These are phyloP conservation scores for Nothobranchius furzeri DNA, from an alignment of 2,113 vertebrate species.

Conservation along the genomic window DNA sequence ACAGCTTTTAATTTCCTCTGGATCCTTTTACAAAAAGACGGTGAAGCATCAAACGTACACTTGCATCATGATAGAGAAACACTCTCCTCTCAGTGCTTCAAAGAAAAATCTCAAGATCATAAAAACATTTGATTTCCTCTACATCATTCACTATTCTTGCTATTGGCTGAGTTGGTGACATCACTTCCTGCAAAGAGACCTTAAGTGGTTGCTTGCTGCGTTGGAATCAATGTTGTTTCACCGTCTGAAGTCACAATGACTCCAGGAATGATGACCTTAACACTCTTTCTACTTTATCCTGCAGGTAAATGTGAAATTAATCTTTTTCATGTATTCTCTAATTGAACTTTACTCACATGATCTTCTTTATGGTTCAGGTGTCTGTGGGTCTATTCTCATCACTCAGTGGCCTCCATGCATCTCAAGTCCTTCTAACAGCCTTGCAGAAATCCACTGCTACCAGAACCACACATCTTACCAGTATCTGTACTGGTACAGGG, in stretches of 20 bases:
- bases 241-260: conserved; percentile 13
- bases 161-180: conserved; percentile 3
- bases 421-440: too few relatives aligned
- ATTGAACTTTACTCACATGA: too few relatives aligned
- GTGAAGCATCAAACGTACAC: conserved; percentile 13
- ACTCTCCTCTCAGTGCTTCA: neutral
- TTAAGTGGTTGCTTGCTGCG: neutral
- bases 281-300: conserved; percentile 20
- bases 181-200: conserved; percentile 3
- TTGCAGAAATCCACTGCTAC: too few relatives aligned
- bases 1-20: conserved; percentile 29
- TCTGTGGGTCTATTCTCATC: too few relatives aligned
- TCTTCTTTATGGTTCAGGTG: too few relatives aligned
- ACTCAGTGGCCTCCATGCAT: too few relatives aligned
- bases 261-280: neutral
- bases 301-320: conserved; percentile 31
- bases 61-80: conserved; percentile 18
- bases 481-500: too few relatives aligned
- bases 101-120: neutral
- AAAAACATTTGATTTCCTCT: neutral
- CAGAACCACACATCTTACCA: too few relatives aligned
- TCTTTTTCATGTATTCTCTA: too few relatives aligned
- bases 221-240: neutral
- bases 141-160: neutral
- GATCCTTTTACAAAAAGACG: conserved; percentile 33